Base-by-base conservation (phyloP, 2,888 invertebrate genomes). In the Synergus umbraculus region DNA sequence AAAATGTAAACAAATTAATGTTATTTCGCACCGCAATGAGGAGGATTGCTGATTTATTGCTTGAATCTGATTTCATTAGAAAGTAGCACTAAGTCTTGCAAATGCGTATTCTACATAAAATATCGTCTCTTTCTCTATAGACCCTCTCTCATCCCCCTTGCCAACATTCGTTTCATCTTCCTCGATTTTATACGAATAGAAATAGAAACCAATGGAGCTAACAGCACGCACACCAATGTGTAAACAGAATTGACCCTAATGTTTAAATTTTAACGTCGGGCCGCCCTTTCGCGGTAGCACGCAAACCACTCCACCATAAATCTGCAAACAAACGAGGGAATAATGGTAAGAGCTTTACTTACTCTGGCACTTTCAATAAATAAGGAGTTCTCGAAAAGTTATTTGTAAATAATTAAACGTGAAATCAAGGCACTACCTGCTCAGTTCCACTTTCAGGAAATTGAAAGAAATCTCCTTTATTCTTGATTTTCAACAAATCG, bases 181-280 rank as follows among this genome's bases (percentile, higher is more conserved):
- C 13, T 44, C 7, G n/a, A 22, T 29, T 46, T 46, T 49, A 46
- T 37, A 37, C 37, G 37, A 37, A 37, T 37, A 12, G 49, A 44
- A 37, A 37, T 37, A 12, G 49, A 44, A 49, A 12, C 22, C 46
- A 69, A 22, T 29, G 15, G 29, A 18, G 22, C 46, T 13, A 46
- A 49, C 69, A 67, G 22, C 69, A 46, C 73, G 29, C 29, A 54
- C 66, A 66, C 43, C 43, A 66, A n/a, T 73, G 49, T 37, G 73
- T 73, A 73, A 73, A 73, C 73, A 73, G 73, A 73, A 73, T 73
- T 54, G 54, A 73, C 49, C 49, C 73, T 73, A 54, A 54, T 73
- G 54, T 54, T 73, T 73, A 37, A 73, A 73, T 73, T 73, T 73
- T 73, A 49, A 73, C 73, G 15, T n/a, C 4, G n/a, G 7, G n/a